Base-by-base conservation (phyloP, 2,113 vertebrate species). In the Caranx melampygus region DNA sequence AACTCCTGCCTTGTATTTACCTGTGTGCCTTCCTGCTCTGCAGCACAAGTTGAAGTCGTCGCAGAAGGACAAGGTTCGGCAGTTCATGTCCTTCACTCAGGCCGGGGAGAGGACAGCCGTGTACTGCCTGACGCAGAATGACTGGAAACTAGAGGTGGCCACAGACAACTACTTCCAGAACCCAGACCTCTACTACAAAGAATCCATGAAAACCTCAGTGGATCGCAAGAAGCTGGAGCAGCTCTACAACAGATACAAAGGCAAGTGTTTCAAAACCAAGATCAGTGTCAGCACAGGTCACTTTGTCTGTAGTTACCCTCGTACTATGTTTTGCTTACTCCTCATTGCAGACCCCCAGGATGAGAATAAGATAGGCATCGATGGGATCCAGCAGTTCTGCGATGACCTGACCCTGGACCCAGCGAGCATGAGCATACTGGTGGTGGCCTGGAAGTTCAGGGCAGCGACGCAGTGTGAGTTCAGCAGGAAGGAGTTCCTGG, bases 381-480 rank as follows among this genome's bases (percentile, higher is more conserved):
- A 99, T 65, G 97, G 97, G 34, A 97, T 99, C 90, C 97, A 98
- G 72, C 97, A 97, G 90, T 98, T 99, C 90, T 98, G 97, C 82
- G 97, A 98, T 81, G 98, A 99, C 91, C 93, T 99, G 88, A 95
- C 77, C 67, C 93, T 99, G 87, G 97, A 99, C 62, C 97, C 98
- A 13, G 96, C 97, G 42, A 99, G 97, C 79, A 94, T 97, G 90
- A 97, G 97, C 44, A 96, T 99, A 78, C 93, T 99, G 72, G 96
- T 99, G 69, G 96, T 98, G 88, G 97, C 97, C 0, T 99, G 98
- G 97, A 98, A 98, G 91, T 97, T 99, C 86, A 94, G 96, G 87
- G 98, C 97, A 15, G 96, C 97, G n/a, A 99, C 97, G 9, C 98
- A 99, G 20, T 99, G 98, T 89, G 97, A 99, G 94, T 99, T 99